Conservation (phyloP, 1,140 invertebrate species). For the Aethina tumida region DNA sequence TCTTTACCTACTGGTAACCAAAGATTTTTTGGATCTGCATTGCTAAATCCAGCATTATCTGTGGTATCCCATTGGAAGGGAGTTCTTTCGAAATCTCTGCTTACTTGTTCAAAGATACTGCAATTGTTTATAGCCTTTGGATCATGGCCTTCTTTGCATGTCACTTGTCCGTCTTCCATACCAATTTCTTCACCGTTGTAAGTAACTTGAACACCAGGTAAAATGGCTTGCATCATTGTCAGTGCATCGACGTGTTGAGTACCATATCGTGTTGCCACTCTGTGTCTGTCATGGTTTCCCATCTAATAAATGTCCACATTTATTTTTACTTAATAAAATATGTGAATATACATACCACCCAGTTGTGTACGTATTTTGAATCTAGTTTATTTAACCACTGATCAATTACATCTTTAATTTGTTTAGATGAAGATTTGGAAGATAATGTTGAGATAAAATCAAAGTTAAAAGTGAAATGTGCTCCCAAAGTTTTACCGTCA, state of each 20-base stretch:
- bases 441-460: conserved; percentile 46
- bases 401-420: conserved; percentile 43
- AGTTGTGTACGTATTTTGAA: conserved; percentile 40
- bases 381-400: conserved; percentile 49
- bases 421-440: conserved; percentile 47
- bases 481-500: conserved; percentile 39
- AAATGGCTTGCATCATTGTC: conserved; percentile 38
- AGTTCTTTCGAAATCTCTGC: conserved; percentile 41
- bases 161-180: conserved; percentile 50
- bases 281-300: conserved; percentile 42
- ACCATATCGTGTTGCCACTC: conserved; percentile 38
- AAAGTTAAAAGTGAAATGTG: conserved; percentile 61
- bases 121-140: conserved; percentile 37
- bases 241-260: conserved; percentile 37
- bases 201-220: conserved; percentile 58
- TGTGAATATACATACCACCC: conserved; percentile 48
- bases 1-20: conserved; percentile 57
- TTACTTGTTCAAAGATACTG: conserved; percentile 20
- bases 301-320: too few species aligned
- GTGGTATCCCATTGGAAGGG: conserved; percentile 68
- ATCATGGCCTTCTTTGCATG: conserved; percentile 39
- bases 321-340: too few species aligned
- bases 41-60: conserved; percentile 46
- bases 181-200: conserved; percentile 74
- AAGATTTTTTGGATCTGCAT: conserved; percentile 30